Conservation (phyloP, 35 echinoderm and acorn worm species). For the Stichopus chloronotus region DNA sequence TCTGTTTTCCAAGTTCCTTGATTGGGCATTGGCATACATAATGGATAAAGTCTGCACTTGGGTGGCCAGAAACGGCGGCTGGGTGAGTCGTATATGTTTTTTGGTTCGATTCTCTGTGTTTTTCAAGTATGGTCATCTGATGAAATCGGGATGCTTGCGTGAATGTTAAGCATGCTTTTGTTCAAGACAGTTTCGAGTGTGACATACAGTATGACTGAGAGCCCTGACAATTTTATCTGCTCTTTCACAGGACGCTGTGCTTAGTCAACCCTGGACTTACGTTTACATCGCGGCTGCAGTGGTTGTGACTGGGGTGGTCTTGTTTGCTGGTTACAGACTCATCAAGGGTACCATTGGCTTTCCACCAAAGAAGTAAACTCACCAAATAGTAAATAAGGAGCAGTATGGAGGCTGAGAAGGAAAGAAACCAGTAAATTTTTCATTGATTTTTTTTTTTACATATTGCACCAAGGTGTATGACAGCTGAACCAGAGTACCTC, state of each 20-base stretch:
- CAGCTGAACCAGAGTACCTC: no score
- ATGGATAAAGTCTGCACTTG: conserved; percentile 40
- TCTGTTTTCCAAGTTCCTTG: conserved; percentile 8
- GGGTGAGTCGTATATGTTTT: conserved; percentile 19
- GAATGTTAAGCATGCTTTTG: no score
- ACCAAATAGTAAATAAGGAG: neutral
- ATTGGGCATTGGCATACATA: conserved; percentile 48
- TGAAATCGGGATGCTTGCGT: no score
- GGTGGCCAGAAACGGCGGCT: conserved; percentile 50
- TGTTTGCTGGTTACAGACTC: conserved; percentile 22
- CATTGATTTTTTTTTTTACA: neutral
- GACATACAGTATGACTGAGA: no score
- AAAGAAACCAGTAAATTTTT: neutral
- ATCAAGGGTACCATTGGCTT: neutral
- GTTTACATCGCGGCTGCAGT: neutral
- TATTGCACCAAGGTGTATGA: no score
- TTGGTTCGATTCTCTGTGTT: no score
- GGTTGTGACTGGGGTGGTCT: neutral
- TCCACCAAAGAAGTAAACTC: neutral
- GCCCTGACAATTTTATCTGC: neutral
- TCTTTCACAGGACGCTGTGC: conserved; percentile 18
- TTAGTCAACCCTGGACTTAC: conserved; percentile 13
- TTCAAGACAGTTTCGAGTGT: no score
- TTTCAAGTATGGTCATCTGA: no score
- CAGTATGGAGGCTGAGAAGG: neutral